Evolutionary conservation across 2,888 invertebrate species (phyloP).

Genomic region (Drosophila villosipedis): DNA sequence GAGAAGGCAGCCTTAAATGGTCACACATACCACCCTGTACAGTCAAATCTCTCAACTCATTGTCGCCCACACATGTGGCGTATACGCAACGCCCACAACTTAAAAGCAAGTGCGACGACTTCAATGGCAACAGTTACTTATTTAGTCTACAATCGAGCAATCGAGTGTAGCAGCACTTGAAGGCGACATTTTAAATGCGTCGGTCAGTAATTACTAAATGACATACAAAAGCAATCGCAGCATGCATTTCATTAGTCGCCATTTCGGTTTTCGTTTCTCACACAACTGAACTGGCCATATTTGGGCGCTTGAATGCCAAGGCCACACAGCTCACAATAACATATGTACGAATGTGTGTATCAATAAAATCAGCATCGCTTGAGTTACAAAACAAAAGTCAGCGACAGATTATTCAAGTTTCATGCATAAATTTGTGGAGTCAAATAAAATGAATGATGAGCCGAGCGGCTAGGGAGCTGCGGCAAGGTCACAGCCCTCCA

Average conservation of each 20-base stretch:
- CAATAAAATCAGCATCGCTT: conserved; percentile 24
- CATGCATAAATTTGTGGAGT: conserved; percentile 57
- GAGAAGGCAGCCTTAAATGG: conserved; percentile 55
- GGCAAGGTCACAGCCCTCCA: conserved; percentile 56
- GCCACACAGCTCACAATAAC: conserved; percentile 48
- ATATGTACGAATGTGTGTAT: conserved; percentile 19
- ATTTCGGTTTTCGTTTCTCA: conserved; percentile 56
- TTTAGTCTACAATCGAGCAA: background rate
- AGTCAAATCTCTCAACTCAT: conserved; percentile 24
- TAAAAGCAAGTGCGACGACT: conserved; percentile 22
- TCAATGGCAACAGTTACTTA: conserved; percentile 45
- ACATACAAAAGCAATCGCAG: conserved; percentile 22
- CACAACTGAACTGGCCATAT: conserved; percentile 67
- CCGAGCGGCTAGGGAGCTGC: conserved; percentile 24
- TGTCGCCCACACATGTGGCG: conserved; percentile 42
- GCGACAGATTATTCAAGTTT: conserved; percentile 55
- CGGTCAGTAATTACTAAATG: conserved; percentile 53
- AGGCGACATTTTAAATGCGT: conserved; percentile 29
- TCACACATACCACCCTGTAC: conserved; percentile 15
- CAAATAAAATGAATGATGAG: conserved; percentile 48
- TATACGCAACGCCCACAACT: conserved; percentile 60
- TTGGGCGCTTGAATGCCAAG: conserved; percentile 78
- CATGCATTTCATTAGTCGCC: conserved; percentile 54
- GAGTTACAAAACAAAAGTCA: conserved; percentile 57
- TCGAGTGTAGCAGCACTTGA: conserved; percentile 18